Evolutionary conservation across 2,797 vertebrate genomes (phyloP), one percentile per base, ranked within the genome.

Genomic region (Cryptoprocta ferox): DNA sequence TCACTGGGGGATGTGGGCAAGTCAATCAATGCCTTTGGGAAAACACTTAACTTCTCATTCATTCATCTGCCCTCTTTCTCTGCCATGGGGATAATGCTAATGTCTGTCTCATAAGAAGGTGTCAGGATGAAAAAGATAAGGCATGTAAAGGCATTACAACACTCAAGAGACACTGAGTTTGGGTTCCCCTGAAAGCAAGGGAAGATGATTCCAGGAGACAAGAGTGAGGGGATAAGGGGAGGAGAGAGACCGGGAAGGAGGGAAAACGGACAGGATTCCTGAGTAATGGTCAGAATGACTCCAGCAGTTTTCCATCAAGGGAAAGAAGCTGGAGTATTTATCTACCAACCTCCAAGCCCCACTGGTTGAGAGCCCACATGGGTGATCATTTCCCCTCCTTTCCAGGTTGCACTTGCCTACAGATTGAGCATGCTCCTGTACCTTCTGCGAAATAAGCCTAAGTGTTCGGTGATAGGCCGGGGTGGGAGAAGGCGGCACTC

Each of bases 241-340:
- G 26, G 5, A 76, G 32, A 35, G 3, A 35, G 50, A 0, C 8
- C 2, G 1, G 19, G 0, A 28, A 37, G 56, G 59, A 28, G 21
- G 1, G 6, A 45, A 84, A 30, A 4, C 28, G 10, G 12, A 50
- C 28, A 18, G 28, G 16, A 21, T 68, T 48, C 93, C 61, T 39
- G 37, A 66, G 30, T 30, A 11, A 1, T 16, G 8, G 37, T 73
- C 37, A 79, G 24, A 78, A 84, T 75, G 48, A 15, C 3, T 59
- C 32, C n/a, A 32, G 5, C 0, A 28, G 14, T 56, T 82, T 35
- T 48, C 7, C 9, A 71, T 35, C 56, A 71, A 50, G 70, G 30
- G 37, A 35, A 3, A 32, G 45, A 12, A 45, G 10, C 63, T 1
- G 5, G 30, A 26, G 14, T 19, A 18, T 70, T 42, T 39, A 42